Evolutionary conservation across 92 coral and sea anemone genomes (phyloP).

Genomic region (Porites lobata): DNA sequence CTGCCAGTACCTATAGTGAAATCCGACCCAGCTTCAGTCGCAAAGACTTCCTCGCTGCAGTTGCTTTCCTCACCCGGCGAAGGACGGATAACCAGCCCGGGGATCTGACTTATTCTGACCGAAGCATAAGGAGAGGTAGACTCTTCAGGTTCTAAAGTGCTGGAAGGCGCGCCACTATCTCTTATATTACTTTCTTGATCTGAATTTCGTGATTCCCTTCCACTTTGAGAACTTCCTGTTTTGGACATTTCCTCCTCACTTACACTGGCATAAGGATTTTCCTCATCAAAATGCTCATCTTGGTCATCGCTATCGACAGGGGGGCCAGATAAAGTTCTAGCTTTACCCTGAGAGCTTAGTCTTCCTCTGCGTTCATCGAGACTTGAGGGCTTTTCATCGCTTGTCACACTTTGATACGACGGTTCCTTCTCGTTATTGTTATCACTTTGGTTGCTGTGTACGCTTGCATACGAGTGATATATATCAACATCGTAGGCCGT

Average conservation of each 20-base stretch:
- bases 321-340: slow-evolving; percentile 29
- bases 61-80: slow-evolving; percentile 53
- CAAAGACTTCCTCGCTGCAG: slow-evolving; percentile 66
- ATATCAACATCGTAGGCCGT: slow-evolving; percentile 76
- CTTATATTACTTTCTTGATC: slow-evolving; percentile 14
- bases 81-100: slow-evolving; percentile 64
- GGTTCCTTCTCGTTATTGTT: slow-evolving; percentile 59
- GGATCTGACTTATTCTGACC: slow-evolving; percentile 91
- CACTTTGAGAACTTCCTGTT: slow-evolving; percentile 25
- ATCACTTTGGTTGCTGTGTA: slow-evolving; percentile 59
- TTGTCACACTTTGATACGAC: slow-evolving; percentile 76
- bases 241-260: slow-evolving; percentile 69
- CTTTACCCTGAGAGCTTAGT: slow-evolving; percentile 30
- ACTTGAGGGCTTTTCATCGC: slow-evolving; percentile 31
- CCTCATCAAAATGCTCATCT: slow-evolving; percentile 29
- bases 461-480: slow-evolving; percentile 88
- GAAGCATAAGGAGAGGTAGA: slow-evolving; percentile 85
- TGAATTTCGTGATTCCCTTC: not conserved
- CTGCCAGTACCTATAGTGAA: slow-evolving; percentile 44
- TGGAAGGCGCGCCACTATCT: slow-evolving; percentile 42
- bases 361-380: slow-evolving; percentile 24
- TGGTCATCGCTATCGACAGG: slow-evolving; percentile 38
- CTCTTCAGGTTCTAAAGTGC: slow-evolving; percentile 29
- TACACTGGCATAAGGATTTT: slow-evolving; percentile 83
- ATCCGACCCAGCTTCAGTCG: slow-evolving; percentile 58